A percentile compares a stretch with the other conserved stretches of the same genome.
Evolutionary conservation across 2,888 invertebrate genomes (phyloP).

Genomic region (Limnephilus marmoratus): DNA sequence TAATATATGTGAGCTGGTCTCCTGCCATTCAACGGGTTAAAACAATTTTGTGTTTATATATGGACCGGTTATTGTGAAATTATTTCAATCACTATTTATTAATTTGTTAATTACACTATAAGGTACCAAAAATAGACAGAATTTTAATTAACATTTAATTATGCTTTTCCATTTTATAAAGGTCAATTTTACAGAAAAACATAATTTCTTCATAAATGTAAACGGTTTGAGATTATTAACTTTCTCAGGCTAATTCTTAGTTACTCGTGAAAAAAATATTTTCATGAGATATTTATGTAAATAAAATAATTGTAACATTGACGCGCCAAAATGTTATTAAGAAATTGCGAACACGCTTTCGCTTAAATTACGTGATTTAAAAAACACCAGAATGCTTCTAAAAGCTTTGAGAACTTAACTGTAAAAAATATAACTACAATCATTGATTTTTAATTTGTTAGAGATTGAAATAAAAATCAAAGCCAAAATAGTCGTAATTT

Average conservation of each 20-base stretch:
- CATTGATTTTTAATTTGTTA: neutral
- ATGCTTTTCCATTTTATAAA: neutral
- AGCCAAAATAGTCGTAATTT: neutral
- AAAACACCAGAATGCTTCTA: neutral
- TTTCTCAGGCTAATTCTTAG: neutral
- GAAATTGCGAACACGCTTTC: neutral
- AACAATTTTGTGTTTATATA: neutral
- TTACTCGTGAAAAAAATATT: neutral
- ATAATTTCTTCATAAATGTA: neutral
- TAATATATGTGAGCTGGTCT: too few relatives aligned
- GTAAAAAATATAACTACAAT: neutral
- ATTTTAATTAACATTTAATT: neutral
- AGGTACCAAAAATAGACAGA: too few relatives aligned
- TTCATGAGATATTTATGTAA: neutral
- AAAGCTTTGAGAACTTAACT: neutral
- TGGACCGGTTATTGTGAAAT: neutral
- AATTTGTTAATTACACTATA: neutral
- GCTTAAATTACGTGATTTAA: neutral
- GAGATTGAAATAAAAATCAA: neutral
- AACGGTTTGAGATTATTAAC: neutral
- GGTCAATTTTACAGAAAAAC: neutral
- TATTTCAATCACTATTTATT: neutral
- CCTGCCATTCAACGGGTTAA: too few relatives aligned
- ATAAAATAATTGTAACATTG: neutral
- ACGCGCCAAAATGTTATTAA: neutral